phyloP scores from a whole-genome alignment of 2,888 invertebrate genomes.

The Deroplatys truncata region DNA sequence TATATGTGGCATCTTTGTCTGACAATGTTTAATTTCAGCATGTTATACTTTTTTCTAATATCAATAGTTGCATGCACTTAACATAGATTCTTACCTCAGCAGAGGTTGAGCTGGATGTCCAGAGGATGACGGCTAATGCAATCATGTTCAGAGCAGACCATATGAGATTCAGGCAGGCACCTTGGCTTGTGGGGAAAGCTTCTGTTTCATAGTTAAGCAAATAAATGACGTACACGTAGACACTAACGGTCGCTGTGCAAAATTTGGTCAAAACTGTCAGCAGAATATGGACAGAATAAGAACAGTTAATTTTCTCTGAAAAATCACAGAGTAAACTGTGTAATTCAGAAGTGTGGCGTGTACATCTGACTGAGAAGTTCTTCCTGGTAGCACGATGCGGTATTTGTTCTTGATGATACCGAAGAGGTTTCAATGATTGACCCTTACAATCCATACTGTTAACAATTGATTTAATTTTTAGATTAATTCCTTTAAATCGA shows the following conservation, averaged over 20 bases:
- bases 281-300: neutral
- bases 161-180: neutral
- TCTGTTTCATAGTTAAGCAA: neutral
- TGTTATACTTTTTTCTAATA: too few relatives aligned
- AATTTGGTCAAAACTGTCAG: neutral
- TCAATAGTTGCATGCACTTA: too few relatives aligned
- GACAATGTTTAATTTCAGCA: too few relatives aligned
- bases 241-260: neutral
- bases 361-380: neutral
- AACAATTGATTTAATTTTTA: neutral
- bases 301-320: neutral
- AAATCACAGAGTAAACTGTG: neutral
- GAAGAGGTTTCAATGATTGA: neutral
- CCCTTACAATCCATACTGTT: neutral
- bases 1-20: too few relatives aligned
- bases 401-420: neutral
- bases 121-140: neutral
- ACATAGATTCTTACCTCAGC: neutral
- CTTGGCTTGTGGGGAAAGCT: neutral
- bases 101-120: neutral
- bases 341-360: neutral
- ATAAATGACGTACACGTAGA: neutral
- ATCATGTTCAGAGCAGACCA: neutral
- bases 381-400: neutral
- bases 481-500: neutral